Percentiles rank a stretch among this genome's conserved stretches.
Conservation (phyloP, 1,140 invertebrate species). For the Trachelipus rathkii region DNA sequence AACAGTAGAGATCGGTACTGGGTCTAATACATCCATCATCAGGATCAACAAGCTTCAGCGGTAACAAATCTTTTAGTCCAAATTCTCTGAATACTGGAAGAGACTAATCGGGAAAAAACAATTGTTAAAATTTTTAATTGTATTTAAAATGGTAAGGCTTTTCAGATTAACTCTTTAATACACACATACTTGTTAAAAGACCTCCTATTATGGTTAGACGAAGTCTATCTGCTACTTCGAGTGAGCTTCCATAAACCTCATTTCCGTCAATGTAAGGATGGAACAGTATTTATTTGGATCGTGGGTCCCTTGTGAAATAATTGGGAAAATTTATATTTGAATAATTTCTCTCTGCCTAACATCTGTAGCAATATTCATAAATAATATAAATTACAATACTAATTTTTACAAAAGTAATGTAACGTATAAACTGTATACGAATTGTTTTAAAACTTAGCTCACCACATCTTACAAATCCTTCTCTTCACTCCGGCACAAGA, state of each 20-base stretch:
- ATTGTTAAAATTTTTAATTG: not conserved
- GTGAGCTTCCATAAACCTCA: slow-evolving; percentile 56
- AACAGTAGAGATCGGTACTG: slow-evolving; percentile 77
- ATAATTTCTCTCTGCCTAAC: not conserved
- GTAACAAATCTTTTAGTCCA: slow-evolving; percentile 80
- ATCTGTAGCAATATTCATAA: not conserved
- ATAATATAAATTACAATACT: not conserved
- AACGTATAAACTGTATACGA: not conserved
- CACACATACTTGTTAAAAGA: slow-evolving; percentile 46
- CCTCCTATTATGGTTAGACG: slow-evolving; percentile 55
- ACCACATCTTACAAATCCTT: slow-evolving; percentile 56
- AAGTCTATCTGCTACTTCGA: slow-evolving; percentile 52
- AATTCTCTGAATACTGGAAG: slow-evolving; percentile 75
- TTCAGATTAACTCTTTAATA: not conserved
- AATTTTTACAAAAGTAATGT: not conserved
- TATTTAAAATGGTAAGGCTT: not conserved
- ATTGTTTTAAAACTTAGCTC: slow-evolving; percentile 33
- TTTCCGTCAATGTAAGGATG: slow-evolving; percentile 56
- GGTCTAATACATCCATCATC: slow-evolving; percentile 88
- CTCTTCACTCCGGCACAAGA: slow-evolving; percentile 53
- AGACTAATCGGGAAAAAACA: slow-evolving; percentile 45
- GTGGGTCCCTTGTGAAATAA: too few species aligned
- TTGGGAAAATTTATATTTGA: slow-evolving; percentile 44
- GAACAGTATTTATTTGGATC: slow-evolving; percentile 55
- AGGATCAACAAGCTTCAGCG: slow-evolving; percentile 81